A percentile compares a stretch with the other conserved stretches of the same genome.
phyloP scores from a whole-genome alignment of 2,888 invertebrate genomes.

The Drosophila recens region DNA sequence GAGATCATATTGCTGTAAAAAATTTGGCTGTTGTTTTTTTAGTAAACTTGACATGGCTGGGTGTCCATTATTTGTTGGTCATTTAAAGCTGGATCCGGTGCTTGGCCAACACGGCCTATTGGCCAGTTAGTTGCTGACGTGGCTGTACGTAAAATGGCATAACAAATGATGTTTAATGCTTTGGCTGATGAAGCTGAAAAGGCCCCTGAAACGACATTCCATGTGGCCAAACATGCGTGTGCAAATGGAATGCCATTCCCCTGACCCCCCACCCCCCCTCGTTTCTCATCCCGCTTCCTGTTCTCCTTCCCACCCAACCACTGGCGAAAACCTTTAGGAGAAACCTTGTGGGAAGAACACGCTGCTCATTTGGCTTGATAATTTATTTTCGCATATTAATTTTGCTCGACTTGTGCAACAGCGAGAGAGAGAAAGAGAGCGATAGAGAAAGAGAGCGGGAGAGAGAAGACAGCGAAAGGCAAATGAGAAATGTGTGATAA shows the following conservation, averaged over 20 bases:
- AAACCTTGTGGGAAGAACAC: slow-evolving; percentile 55
- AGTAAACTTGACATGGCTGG: slow-evolving; percentile 27
- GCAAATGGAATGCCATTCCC: slow-evolving; percentile 55
- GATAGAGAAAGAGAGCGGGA: not conserved
- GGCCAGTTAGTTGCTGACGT: slow-evolving; percentile 58
- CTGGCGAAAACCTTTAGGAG: slow-evolving; percentile 41
- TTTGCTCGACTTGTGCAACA: slow-evolving; percentile 59
- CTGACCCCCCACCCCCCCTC: not conserved
- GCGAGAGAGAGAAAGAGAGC: not conserved
- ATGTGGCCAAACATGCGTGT: slow-evolving; percentile 68
- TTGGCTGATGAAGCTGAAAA: slow-evolving; percentile 80
- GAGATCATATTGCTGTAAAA: not conserved
- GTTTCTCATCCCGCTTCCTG: not conserved
- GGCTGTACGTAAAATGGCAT: slow-evolving; percentile 57
- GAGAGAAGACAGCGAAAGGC: slow-evolving; percentile 27
- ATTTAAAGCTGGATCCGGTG: slow-evolving; percentile 47
- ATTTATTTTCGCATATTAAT: slow-evolving; percentile 81
- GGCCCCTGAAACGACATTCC: slow-evolving; percentile 53
- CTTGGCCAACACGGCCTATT: slow-evolving; percentile 25
- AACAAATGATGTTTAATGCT: slow-evolving; percentile 70
- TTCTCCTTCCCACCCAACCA: not conserved
- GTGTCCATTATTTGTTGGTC: slow-evolving; percentile 62
- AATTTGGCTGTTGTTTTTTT: slow-evolving; percentile 21
- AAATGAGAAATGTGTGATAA: slow-evolving; percentile 79
- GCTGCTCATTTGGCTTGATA: slow-evolving; percentile 79